Base-by-base conservation (phyloP, 2,888 invertebrate genomes). In the Mythimna albipuncta region DNA sequence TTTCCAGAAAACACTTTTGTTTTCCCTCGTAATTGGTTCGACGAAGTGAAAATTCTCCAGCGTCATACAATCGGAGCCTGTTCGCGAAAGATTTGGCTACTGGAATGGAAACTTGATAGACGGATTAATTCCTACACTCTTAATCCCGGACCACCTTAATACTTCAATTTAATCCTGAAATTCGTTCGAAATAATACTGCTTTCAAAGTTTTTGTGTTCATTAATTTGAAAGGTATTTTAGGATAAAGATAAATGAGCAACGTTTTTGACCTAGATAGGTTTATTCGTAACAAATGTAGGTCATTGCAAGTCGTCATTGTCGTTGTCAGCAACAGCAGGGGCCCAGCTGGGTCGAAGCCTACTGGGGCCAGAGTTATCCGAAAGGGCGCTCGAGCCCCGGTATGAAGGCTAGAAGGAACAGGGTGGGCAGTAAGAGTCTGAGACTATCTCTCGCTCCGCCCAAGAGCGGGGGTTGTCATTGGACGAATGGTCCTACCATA, bases 71-170 rank as follows among this genome's bases (percentile, higher is more conserved):
- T 61, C 52, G 11, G 44, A 55, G 65, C 65, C 74, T 82, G 82
- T 70, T 78, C 54, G 54, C 54, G 78, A 84, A 77, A 35, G 70
- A 72, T 68, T 78, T 61, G 59, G 61, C 58, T 58, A 72, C 77
- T 69, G 41, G 55, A 50, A 70, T 77, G 80, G 63, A 70, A 84
- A 84, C 70, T 74, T 82, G 75, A 84, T 74, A 67, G 74, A 84
- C 79, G 64, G 61, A 79, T 76, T 77, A 76, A 78, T 75, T 57
- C 65, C 13, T 50, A 63, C 11, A 52, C 41, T 74, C 67, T 68
- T 80, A 71, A 63, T 66, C 55, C 63, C 10, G 26, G 32, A 52
- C 58, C 13, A 68, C 64, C 62, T 59, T 66, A 69, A 68, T 63
- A 64, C 69, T 71, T 44, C 32, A 61, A 62, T 75, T 73, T 59